A percentile compares a stretch with the other conserved stretches of the same genome.
Evolutionary conservation across 2,888 invertebrate species (phyloP).

Genomic region (Onchidella celtica): DNA sequence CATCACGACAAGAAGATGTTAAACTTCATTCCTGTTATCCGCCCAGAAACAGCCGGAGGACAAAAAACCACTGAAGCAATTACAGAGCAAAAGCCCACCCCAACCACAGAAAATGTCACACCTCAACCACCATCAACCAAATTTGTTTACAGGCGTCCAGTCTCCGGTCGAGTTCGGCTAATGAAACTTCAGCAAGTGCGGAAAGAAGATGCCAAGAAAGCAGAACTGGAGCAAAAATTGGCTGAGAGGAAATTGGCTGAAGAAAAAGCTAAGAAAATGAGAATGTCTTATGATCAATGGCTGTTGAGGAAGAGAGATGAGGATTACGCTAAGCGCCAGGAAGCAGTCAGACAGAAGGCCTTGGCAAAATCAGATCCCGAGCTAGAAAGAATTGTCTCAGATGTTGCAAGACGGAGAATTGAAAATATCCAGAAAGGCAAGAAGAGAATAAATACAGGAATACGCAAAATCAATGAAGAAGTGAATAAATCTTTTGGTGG

Average conservation of each 20-base stretch:
- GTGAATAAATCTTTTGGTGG: conserved; percentile 67
- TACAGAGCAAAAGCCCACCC: neutral
- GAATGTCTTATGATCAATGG: conserved; percentile 74
- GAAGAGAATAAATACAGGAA: conserved; percentile 65
- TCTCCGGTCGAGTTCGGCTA: conserved; percentile 65
- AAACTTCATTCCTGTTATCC: conserved; percentile 22
- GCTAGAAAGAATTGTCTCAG: conserved; percentile 66
- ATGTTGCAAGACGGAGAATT: conserved; percentile 65
- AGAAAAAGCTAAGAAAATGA: conserved; percentile 58
- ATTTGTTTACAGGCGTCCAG: conserved; percentile 72
- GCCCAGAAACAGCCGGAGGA: conserved; percentile 1
- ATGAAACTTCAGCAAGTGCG: conserved; percentile 55
- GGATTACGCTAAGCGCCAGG: conserved; percentile 61
- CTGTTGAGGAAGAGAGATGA: conserved; percentile 65
- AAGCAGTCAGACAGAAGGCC: conserved; percentile 61
- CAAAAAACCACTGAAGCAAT: conserved; percentile 1
- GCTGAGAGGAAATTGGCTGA: conserved; percentile 41
- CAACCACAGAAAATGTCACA: neutral
- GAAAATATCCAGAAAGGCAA: conserved; percentile 64
- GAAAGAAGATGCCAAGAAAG: conserved; percentile 52
- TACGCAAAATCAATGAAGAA: conserved; percentile 59
- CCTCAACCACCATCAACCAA: conserved; percentile 59
- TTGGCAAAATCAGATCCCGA: conserved; percentile 72
- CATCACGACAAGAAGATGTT: neutral
- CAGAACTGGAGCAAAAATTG: conserved; percentile 53